Percentiles rank a stretch among this genome's conserved stretches.
Conservation (phyloP, 2,888 invertebrate species). For the Leptogaster cylindrica region DNA sequence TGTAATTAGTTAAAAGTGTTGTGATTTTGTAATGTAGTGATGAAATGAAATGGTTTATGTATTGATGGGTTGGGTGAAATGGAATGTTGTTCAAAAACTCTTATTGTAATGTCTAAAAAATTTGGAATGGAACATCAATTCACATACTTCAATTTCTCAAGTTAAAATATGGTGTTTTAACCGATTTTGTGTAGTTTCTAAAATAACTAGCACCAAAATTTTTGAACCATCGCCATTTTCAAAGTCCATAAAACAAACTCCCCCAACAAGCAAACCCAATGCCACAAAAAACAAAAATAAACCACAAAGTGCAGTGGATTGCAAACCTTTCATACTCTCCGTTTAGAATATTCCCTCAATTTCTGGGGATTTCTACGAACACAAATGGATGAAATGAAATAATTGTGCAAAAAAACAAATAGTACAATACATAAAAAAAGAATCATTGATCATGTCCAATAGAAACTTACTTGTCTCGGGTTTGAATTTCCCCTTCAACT, state of each 20-base stretch:
- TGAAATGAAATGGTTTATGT: too few relatives aligned
- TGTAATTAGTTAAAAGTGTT: background rate
- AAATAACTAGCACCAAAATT: too few relatives aligned
- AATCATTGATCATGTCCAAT: conserved; percentile 50
- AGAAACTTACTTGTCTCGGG: conserved; percentile 59
- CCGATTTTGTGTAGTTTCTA: too few relatives aligned
- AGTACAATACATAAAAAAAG: background rate
- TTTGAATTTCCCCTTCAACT: conserved; percentile 64
- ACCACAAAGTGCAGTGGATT: conserved; percentile 1
- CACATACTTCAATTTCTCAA: too few relatives aligned
- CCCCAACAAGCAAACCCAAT: too few relatives aligned
- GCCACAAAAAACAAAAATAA: conserved; percentile 2
- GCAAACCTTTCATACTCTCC: conserved; percentile 34
- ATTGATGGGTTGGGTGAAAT: background rate
- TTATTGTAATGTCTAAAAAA: background rate
- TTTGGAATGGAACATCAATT: background rate
- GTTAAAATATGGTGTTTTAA: too few relatives aligned
- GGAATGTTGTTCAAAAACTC: background rate
- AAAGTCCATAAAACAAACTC: too few relatives aligned
- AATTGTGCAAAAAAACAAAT: background rate
- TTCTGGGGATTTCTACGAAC: conserved; percentile 58
- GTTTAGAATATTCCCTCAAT: conserved; percentile 13
- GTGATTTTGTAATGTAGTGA: background rate
- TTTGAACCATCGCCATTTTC: too few relatives aligned
- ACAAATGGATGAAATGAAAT: conserved; percentile 3